Conservation (phyloP, 1,140 invertebrate genomes). For the Drosophila virilis region DNA sequence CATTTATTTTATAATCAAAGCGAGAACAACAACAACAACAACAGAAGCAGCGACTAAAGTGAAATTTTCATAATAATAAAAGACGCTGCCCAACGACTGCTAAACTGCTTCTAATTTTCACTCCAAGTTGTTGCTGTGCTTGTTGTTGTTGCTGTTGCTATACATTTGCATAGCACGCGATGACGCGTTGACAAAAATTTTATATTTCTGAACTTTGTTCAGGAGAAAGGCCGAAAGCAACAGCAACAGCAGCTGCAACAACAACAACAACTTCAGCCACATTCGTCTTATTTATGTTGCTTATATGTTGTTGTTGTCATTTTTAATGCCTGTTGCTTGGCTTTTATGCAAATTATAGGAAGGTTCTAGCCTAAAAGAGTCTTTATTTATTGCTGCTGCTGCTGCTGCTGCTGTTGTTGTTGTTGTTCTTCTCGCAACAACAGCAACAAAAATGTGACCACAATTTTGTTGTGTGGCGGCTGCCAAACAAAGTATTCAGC, state of each 20-base stretch:
- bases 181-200: slow-evolving; percentile 29
- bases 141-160: slow-evolving; percentile 29
- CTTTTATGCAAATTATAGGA: slow-evolving; percentile 24
- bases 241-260: slow-evolving; percentile 13
- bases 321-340: slow-evolving; percentile 6
- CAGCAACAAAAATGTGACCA: slow-evolving; percentile 6
- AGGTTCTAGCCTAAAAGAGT: slow-evolving; percentile 7
- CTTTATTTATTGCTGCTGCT: background rate
- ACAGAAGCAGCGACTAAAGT: slow-evolving; percentile 25
- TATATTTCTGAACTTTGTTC: slow-evolving; percentile 27
- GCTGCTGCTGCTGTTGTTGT: background rate
- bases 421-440: background rate
- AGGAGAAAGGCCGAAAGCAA: slow-evolving; percentile 33
- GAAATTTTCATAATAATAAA: slow-evolving; percentile 43
- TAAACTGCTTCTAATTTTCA: slow-evolving; percentile 46
- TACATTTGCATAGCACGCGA: slow-evolving; percentile 35
- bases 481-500: slow-evolving; percentile 21
- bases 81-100: slow-evolving; percentile 27
- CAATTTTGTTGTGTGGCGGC: slow-evolving; percentile 1
- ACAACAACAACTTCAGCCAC: slow-evolving; percentile 7
- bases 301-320: background rate
- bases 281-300: slow-evolving; percentile 29
- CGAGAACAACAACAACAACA: slow-evolving; percentile 19
- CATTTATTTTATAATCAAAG: slow-evolving; percentile 31
- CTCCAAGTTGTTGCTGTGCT: background rate